phyloP scores from a whole-genome alignment of 2,888 invertebrate genomes.

The Stenurella melanura region DNA sequence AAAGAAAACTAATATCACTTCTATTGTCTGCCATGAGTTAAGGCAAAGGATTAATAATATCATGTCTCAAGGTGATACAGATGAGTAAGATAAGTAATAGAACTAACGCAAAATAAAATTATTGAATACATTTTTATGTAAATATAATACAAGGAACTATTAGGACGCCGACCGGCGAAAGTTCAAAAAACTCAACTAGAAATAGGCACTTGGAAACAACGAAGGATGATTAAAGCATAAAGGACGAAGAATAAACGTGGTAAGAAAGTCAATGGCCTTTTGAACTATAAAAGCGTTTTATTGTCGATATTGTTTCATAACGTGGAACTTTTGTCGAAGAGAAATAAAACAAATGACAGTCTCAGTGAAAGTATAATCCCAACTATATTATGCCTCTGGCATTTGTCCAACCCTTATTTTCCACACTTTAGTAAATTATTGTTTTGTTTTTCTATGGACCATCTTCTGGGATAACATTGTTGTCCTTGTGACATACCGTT shows the following conservation, averaged over 20 bases:
- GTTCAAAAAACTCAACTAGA: not conserved
- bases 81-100: too few relatives aligned
- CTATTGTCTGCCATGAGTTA: too few relatives aligned
- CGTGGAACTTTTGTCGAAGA: not conserved
- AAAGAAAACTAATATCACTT: too few relatives aligned
- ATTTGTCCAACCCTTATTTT: constrained; percentile 18
- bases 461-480: not conserved
- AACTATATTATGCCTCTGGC: constrained; percentile 5
- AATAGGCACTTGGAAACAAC: not conserved
- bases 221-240: not conserved
- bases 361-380: not conserved
- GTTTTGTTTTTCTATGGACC: not conserved
- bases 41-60: too few relatives aligned
- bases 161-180: not conserved
- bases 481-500: not conserved
- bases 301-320: not conserved
- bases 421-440: constrained; percentile 14
- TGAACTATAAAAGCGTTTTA: not conserved
- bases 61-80: too few relatives aligned
- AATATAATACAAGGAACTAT: not conserved
- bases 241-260: not conserved
- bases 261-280: not conserved
- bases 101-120: too few relatives aligned
- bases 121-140: not conserved
- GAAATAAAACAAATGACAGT: not conserved